Evolutionary conservation across 1,140 invertebrate genomes (phyloP), one percentile per base, ranked within the genome.

Genomic region (Meloidogyne chitwoodi): DNA sequence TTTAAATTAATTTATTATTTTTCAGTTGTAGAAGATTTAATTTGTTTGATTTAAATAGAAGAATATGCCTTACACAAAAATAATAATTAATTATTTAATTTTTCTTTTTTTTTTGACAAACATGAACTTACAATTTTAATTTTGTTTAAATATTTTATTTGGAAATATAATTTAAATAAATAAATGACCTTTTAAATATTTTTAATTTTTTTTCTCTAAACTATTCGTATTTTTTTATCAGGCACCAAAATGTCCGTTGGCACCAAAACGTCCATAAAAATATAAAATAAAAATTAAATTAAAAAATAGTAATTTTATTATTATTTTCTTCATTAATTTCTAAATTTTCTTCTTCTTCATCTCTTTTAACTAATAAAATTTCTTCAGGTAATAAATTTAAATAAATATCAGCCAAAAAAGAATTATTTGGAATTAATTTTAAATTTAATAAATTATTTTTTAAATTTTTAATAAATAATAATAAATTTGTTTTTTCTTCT

Each of bases 331-430:
- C 41, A 16, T 44, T 8, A 44, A 16, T 44, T 44, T 38, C 34
- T 8, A 44, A 44, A 44, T 19, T 19, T 2, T 44, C 16, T 56
- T 62, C 68, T 22, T 19, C 4, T 2, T 44, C 16, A n/a, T 62
- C 68, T 22, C 68, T 68, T 14, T 65, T 56, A 4, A 79, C 22
- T 22, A 22, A 24, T n/a, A 78, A 38, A 38, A 38, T 80, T 61
- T 78, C 79, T 12, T 24, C 38, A 14, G 77, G 68, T 78, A 79
- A 24, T n/a, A 78, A 66, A 27, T 61, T 77, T 41, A 80, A 22
- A 22, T 78, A 74, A 10, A 78, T 67, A 19, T 66, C 78, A 68
- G 77, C 77, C n/a, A 78, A 69, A 12, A 71, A 27, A 41, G 38
- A 61, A n/a, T 78, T 65, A 5, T 31, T 34, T n/a, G 78, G 76